Evolutionary conservation across 2,888 invertebrate genomes (phyloP).

Genomic region (Microplitis deprimator): DNA sequence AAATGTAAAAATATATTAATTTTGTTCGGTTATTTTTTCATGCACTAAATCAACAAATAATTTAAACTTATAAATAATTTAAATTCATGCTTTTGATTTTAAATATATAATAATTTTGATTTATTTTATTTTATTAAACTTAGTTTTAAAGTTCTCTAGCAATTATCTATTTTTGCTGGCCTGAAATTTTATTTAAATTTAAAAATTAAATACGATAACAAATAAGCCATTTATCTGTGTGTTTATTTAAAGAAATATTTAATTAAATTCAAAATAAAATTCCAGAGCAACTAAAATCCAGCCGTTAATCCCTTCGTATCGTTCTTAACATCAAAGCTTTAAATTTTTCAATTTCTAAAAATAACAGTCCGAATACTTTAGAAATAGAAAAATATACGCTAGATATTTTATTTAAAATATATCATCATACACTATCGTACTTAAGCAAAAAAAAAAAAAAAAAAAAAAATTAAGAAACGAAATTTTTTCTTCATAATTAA

Average conservation of each 20-base stretch:
- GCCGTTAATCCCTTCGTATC: background rate
- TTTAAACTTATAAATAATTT: background rate
- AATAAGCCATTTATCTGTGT: background rate
- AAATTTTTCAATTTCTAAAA: background rate
- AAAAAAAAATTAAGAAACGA: background rate
- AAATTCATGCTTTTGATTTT: background rate
- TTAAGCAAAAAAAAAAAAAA: conserved; percentile 18
- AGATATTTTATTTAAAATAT: background rate
- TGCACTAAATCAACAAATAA: background rate
- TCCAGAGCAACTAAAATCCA: background rate
- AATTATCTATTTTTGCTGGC: background rate
- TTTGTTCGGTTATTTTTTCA: background rate
- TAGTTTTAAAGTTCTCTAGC: background rate
- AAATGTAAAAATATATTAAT: background rate
- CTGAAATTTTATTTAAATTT: background rate
- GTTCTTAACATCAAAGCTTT: background rate
- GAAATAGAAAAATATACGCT: background rate
- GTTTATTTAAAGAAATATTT: background rate
- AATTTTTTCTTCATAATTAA: background rate
- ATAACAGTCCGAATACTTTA: background rate
- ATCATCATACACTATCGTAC: background rate
- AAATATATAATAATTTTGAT: background rate
- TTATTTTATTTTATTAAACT: background rate
- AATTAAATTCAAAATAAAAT: background rate
- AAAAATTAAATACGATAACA: background rate